Conservation (phyloP, 2,113 vertebrate genomes). For the Xenopus laevis region DNA sequence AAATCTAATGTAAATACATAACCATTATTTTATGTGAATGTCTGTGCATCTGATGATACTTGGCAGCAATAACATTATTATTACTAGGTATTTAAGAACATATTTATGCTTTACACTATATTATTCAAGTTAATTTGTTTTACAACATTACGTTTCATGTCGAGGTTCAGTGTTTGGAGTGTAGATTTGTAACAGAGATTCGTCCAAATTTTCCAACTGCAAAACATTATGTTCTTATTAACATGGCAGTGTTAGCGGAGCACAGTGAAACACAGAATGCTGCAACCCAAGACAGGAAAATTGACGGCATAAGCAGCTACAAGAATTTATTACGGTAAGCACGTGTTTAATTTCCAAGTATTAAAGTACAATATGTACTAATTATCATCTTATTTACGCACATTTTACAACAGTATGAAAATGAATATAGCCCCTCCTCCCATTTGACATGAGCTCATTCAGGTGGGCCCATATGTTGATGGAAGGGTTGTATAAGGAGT, state of each 20-base stretch:
- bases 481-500: too few relatives aligned
- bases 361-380: constrained; percentile 27
- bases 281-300: constrained; percentile 23
- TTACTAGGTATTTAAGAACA: too few relatives aligned
- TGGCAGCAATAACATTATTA: too few relatives aligned
- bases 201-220: neutral
- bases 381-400: constrained; percentile 11
- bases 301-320: neutral
- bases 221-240: constrained; percentile 31
- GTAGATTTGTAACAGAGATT: neutral
- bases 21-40: too few relatives aligned
- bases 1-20: too few relatives aligned
- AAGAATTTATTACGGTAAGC: constrained; percentile 7
- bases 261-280: constrained; percentile 20
- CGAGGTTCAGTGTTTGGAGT: neutral
- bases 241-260: constrained; percentile 17
- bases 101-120: too few relatives aligned
- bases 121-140: neutral
- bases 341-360: constrained; percentile 16
- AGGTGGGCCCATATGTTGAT: too few relatives aligned
- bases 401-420: constrained; percentile 7
- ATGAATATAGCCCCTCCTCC: too few relatives aligned
- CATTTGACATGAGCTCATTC: too few relatives aligned
- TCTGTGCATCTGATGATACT: too few relatives aligned
- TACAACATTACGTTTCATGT: neutral